phyloP scores from a whole-genome alignment of 2,797 vertebrate genomes.

The Toxotes lorentzi region DNA sequence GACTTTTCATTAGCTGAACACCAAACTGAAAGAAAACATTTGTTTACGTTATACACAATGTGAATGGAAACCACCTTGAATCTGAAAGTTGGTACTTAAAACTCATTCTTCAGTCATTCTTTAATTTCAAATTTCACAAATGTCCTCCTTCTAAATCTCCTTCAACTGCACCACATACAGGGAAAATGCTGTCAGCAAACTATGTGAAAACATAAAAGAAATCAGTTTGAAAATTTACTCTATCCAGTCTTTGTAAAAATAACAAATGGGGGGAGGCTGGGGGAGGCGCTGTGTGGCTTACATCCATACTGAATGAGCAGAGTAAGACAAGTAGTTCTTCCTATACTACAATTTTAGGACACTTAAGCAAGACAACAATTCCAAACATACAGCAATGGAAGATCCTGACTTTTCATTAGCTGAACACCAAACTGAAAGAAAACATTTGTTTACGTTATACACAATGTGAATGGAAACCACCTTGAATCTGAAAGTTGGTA shows the following conservation, averaged over 20 bases:
- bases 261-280: slow-evolving; percentile 40
- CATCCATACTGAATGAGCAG: not conserved
- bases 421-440: not conserved
- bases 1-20: not conserved
- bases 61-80: slow-evolving; percentile 1
- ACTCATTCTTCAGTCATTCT: no score
- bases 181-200: not conserved
- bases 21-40: not conserved
- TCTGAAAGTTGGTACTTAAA: not conserved
- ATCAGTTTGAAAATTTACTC: slow-evolving; percentile 11
- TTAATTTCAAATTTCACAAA: no score
- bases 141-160: no score
- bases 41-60: not conserved
- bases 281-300: not conserved
- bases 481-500: not conserved
- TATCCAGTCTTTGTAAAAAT: slow-evolving; percentile 10
- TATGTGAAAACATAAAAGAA: not conserved
- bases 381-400: not conserved
- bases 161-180: not conserved
- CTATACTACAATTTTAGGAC: not conserved
- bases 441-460: not conserved
- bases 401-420: not conserved
- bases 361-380: not conserved
- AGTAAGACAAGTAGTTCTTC: slow-evolving; percentile 2
- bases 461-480: not conserved